Percentiles rank a stretch among this genome's conserved stretches.
Evolutionary conservation across 1,140 invertebrate genomes (phyloP).

Genomic region (Drosophila auraria): DNA sequence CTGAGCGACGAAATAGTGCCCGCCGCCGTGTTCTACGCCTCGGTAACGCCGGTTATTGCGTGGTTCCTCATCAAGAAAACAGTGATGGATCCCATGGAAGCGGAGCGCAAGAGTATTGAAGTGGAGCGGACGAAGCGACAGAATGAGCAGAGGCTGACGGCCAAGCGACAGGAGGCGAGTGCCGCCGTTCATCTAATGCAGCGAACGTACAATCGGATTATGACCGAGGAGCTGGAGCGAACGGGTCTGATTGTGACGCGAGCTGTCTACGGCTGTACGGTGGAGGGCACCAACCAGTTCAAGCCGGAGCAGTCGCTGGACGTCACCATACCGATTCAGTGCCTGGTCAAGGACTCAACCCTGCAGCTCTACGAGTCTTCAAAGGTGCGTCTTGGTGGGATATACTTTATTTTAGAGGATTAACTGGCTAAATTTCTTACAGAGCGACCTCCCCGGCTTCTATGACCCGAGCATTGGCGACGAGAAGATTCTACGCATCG

Average conservation of each 20-base stretch:
- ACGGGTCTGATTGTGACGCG: constrained; percentile 94
- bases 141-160: constrained; percentile 90
- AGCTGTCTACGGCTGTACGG: constrained; percentile 92
- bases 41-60: constrained; percentile 92
- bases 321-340: constrained; percentile 97
- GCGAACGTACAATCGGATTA: constrained; percentile 91
- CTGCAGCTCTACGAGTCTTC: constrained; percentile 93
- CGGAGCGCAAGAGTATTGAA: constrained; percentile 91
- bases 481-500: constrained; percentile 94
- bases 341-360: constrained; percentile 95
- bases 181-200: constrained; percentile 95
- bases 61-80: constrained; percentile 94
- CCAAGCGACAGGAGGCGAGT: constrained; percentile 93
- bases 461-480: constrained; percentile 98
- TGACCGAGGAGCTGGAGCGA: constrained; percentile 90
- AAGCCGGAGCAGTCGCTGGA: constrained; percentile 89
- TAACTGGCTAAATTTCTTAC: constrained; percentile 13
- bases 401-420: rapidly evolving
- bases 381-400: constrained; percentile 88
- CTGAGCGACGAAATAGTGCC: constrained; percentile 95
- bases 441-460: constrained; percentile 98
- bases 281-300: constrained; percentile 77
- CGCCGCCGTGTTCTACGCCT: constrained; percentile 96
- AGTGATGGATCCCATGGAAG: constrained; percentile 94
- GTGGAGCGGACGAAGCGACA: constrained; percentile 90